These are phyloP conservation scores for Tachypleus tridentatus DNA, from an alignment of 1,140 invertebrate genomes.

Conservation along the genomic window DNA sequence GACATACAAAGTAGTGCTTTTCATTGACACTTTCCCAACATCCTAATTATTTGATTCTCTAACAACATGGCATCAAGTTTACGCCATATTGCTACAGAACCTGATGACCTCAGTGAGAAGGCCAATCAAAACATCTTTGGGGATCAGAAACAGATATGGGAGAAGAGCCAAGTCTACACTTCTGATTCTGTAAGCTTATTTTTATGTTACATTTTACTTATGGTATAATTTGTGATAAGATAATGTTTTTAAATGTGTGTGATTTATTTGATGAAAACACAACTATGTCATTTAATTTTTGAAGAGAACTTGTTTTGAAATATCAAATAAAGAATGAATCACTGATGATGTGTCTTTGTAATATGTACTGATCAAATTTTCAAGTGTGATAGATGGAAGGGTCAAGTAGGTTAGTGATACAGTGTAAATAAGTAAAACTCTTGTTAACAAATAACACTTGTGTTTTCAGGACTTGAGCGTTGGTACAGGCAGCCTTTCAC, in stretches of 20 bases:
- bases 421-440: too few relatives aligned
- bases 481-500: constrained; percentile 47
- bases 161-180: constrained; percentile 16
- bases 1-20: too few relatives aligned
- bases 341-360: background rate
- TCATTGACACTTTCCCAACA: too few relatives aligned
- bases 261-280: too few relatives aligned
- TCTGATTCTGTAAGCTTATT: constrained; percentile 26
- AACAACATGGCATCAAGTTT: constrained; percentile 15
- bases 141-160: constrained; percentile 14
- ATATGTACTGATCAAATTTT: background rate
- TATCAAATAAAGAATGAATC: too few relatives aligned
- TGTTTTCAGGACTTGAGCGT: constrained; percentile 40
- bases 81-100: constrained; percentile 27
- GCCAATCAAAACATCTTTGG: constrained; percentile 17
- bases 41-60: background rate
- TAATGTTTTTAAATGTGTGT: too few relatives aligned
- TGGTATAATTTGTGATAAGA: too few relatives aligned
- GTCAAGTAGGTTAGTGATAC: too few relatives aligned
- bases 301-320: too few relatives aligned
- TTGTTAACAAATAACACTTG: background rate
- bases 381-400: background rate
- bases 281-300: too few relatives aligned
- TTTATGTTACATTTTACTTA: background rate
- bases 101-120: constrained; percentile 24